Base-by-base conservation (phyloP, 2,113 vertebrate species). In the Delphinapterus leucas region DNA sequence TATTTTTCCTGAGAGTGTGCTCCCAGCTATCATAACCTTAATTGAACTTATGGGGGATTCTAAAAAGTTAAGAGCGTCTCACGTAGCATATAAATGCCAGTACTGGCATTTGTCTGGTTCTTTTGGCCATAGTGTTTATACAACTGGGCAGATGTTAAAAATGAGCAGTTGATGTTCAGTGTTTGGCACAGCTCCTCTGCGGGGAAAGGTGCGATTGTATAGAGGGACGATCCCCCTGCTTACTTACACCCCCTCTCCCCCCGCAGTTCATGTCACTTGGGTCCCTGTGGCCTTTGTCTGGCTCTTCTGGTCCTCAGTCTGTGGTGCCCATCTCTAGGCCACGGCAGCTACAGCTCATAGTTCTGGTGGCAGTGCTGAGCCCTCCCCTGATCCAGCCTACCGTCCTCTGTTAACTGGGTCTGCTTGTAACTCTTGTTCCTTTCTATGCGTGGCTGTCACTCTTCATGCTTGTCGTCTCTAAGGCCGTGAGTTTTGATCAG, bases 361-460 rank as follows among this genome's bases (percentile, higher is more conserved):
- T 79, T 41, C 8, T 5, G 2, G 8, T 4, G 15, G 31, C 55
- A 1, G 1, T 31, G 71, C 18, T 60, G 36, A 44, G 31, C 38
- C 26, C 25, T 14, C 2, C 3, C 0, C 0, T 10, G 77, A 25
- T 47, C 21, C 10, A 28, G 31, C 8, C 14, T 3, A 0, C 21
- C 49, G 8, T 13, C 47, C 26, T 28, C 31, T 58, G 81, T 67
- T 71, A 65, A 38, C 17, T 41, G 12, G 20, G 58, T 77, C 71
- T 81, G 36, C 67, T 38, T 20, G 61, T 38, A 26, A 58, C 10
- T 53, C 17, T 36, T 36, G 31, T 20, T 85, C 33, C 47, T n/a
- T 92, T 65, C 41, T 13, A 1, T 67, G 31, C 65, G 38, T 55
- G 68, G 18, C 63, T 70, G 73, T 20, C 79, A 15, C 18, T 71